Conservation (phyloP, 1,140 invertebrate species). For the Drosophila orena region DNA sequence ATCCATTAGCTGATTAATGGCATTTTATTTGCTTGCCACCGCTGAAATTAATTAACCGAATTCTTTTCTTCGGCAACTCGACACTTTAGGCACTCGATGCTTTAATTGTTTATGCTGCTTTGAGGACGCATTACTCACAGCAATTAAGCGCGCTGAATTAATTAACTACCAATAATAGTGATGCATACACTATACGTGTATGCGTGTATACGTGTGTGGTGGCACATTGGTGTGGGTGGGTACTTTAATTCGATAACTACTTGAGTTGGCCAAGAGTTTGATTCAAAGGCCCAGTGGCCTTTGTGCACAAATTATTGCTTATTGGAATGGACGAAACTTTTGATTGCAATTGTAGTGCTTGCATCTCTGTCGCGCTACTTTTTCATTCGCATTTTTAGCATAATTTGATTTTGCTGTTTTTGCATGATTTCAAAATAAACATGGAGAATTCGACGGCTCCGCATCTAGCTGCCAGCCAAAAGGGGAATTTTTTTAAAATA, state of each 20-base stretch:
- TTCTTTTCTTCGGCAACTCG: background rate
- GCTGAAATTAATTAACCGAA: background rate
- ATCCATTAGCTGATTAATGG: conserved; percentile 15
- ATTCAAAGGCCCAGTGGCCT: background rate
- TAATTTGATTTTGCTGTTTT: conserved; percentile 68
- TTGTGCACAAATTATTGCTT: conserved; percentile 45
- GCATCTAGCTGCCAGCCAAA: conserved; percentile 2
- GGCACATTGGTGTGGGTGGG: too few relatives aligned
- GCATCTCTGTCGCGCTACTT: conserved; percentile 12
- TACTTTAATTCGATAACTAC: too few relatives aligned
- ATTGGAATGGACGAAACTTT: conserved; percentile 49
- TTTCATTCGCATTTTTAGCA: conserved; percentile 44
- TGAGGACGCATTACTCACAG: conserved; percentile 14
- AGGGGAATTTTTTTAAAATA: too few relatives aligned
- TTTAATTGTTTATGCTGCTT: conserved; percentile 14
- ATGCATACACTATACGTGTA: too few relatives aligned
- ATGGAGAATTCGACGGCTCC: conserved; percentile 48
- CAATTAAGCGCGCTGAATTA: conserved; percentile 13
- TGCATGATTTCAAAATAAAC: conserved; percentile 69
- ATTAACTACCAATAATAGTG: conserved; percentile 1
- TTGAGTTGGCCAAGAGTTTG: background rate
- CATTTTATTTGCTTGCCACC: background rate
- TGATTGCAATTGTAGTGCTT: conserved; percentile 39
- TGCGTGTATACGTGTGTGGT: too few relatives aligned
- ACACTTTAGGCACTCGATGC: conserved; percentile 4